Percentiles rank a stretch among this genome's conserved stretches.
These are phyloP conservation scores for Actinemys pallida DNA, from an alignment of 2,113 vertebrate species.

Conservation along the genomic window DNA sequence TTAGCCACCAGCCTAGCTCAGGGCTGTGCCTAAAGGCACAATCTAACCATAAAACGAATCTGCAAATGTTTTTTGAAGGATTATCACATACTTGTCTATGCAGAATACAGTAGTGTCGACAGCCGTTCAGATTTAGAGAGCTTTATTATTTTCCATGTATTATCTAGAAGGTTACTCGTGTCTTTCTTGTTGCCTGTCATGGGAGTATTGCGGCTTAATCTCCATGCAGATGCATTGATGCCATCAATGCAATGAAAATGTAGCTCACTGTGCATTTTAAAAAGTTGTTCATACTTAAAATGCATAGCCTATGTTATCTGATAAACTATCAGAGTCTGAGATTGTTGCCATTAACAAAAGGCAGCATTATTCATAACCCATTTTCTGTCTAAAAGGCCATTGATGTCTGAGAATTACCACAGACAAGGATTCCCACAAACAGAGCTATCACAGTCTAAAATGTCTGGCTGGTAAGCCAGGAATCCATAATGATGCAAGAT, in stretches of 20 bases:
- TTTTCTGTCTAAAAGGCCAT: slow-evolving; percentile 49
- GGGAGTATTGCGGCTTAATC: neutral
- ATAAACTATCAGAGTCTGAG: slow-evolving; percentile 35
- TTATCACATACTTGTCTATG: neutral
- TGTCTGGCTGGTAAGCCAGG: slow-evolving; percentile 27
- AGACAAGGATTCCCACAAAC: neutral
- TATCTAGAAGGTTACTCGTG: neutral
- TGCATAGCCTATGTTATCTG: slow-evolving; percentile 50
- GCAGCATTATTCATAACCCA: slow-evolving; percentile 18
- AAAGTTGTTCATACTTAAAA: neutral
- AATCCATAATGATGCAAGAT: slow-evolving; percentile 69
- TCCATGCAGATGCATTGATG: neutral
- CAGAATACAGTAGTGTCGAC: neutral
- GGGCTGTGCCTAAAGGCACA: neutral
- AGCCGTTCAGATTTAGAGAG: neutral
- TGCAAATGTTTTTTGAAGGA: neutral
- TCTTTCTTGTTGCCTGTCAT: neutral
- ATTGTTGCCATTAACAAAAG: slow-evolving; percentile 33
- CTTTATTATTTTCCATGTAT: neutral
- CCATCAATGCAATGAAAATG: neutral
- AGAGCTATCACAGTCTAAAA: neutral
- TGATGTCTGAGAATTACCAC: slow-evolving; percentile 18
- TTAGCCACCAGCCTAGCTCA: neutral
- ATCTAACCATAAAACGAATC: neutral
- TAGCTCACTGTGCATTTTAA: neutral